Evolutionary conservation across 1,140 invertebrate genomes (phyloP).

Genomic region (Drosophila neocordata): DNA sequence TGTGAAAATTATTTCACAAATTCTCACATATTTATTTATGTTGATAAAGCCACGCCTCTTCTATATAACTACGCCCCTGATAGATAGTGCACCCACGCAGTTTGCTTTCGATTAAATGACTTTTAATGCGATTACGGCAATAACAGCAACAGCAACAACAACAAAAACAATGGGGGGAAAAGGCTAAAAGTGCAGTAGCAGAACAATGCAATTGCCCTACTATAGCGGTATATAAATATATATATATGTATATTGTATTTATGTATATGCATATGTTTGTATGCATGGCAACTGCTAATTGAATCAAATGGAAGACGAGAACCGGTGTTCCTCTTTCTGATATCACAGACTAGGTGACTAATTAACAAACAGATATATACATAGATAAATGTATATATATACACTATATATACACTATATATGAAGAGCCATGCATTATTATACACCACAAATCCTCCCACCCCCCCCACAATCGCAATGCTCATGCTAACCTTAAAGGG

Average conservation of each 20-base stretch:
- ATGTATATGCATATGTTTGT: slow-evolving; percentile 26
- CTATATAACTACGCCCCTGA: not conserved
- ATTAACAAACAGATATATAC: slow-evolving; percentile 63
- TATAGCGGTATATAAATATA: slow-evolving; percentile 55
- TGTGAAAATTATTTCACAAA: too few relatives aligned
- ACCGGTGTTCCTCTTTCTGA: slow-evolving; percentile 8
- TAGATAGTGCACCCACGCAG: slow-evolving; percentile 22
- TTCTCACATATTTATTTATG: not conserved
- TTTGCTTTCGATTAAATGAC: slow-evolving; percentile 77
- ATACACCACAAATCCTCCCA: not conserved
- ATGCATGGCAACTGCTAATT: slow-evolving; percentile 70
- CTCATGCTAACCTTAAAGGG: not conserved
- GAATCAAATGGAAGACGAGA: slow-evolving; percentile 61
- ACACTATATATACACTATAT: too few relatives aligned
- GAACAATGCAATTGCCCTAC: slow-evolving; percentile 60
- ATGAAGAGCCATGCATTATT: not conserved
- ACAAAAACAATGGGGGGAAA: slow-evolving; percentile 22
- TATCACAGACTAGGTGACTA: slow-evolving; percentile 58
- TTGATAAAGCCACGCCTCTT: not conserved
- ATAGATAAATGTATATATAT: not conserved
- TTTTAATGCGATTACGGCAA: slow-evolving; percentile 77
- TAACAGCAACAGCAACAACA: slow-evolving; percentile 29
- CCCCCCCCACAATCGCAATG: not conserved
- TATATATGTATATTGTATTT: slow-evolving; percentile 1
- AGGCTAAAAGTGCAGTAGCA: slow-evolving; percentile 19